These are phyloP conservation scores for Brassicogethes aeneus DNA, from an alignment of 2,888 invertebrate species.

Conservation along the genomic window DNA sequence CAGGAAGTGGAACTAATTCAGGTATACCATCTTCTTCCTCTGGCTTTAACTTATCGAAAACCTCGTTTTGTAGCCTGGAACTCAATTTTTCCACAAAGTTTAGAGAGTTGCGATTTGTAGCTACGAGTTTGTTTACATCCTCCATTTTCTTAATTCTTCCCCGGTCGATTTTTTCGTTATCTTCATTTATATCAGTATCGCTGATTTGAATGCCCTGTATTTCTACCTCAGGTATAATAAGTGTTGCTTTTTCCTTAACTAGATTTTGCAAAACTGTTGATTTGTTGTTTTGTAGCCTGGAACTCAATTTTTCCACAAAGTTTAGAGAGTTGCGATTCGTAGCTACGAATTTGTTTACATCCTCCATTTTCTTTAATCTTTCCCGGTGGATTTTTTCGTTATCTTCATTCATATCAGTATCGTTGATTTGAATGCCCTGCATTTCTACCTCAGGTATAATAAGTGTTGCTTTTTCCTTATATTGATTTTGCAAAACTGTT, in stretches of 20 bases:
- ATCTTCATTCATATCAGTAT: slow-evolving; percentile 39
- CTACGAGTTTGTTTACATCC: slow-evolving; percentile 37
- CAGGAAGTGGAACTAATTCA: slow-evolving; percentile 5
- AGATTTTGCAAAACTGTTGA: too few relatives aligned
- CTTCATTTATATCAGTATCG: slow-evolving; percentile 38
- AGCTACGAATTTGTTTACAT: slow-evolving; percentile 35
- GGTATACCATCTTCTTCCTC: slow-evolving; percentile 18
- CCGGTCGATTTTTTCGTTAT: slow-evolving; percentile 40
- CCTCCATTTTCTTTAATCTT: slow-evolving; percentile 44
- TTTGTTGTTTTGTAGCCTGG: slow-evolving; percentile 23
- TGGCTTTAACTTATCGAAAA: slow-evolving; percentile 17
- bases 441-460: too few relatives aligned
- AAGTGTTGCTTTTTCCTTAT: too few relatives aligned
- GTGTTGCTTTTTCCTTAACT: too few relatives aligned
- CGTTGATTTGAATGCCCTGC: too few relatives aligned
- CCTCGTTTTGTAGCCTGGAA: slow-evolving; percentile 22
- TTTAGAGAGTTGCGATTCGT: slow-evolving; percentile 28
- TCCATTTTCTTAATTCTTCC: slow-evolving; percentile 45
- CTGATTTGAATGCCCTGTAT: too few relatives aligned
- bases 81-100: slow-evolving; percentile 31
- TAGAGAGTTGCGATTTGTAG: slow-evolving; percentile 26
- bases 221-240: too few relatives aligned
- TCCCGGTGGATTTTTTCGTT: slow-evolving; percentile 41
- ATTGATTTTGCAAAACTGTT: too few relatives aligned
- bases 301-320: slow-evolving; percentile 30